phyloP scores from a whole-genome alignment of 53 echinoderm and acorn worm genomes.

The Crossaster papposus region DNA sequence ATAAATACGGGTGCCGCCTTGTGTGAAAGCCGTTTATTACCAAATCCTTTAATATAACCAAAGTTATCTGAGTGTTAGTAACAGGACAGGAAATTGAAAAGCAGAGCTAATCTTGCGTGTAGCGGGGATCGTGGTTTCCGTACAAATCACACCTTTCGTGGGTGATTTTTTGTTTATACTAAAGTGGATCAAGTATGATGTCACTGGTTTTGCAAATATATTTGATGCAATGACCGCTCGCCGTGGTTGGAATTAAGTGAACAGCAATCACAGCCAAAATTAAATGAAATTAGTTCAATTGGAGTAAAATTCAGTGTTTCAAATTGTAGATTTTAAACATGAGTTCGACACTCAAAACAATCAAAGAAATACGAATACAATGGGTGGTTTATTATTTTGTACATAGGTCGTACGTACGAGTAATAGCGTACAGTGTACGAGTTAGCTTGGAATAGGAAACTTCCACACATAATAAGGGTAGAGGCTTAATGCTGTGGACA shows the following conservation, averaged over 20 bases:
- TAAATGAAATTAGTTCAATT: too few species aligned
- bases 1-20: slow-evolving; percentile 14
- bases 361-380: too few species aligned
- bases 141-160: not conserved
- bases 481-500: too few species aligned
- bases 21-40: not conserved
- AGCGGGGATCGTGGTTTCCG: not conserved
- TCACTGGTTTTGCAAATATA: not conserved
- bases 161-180: not conserved
- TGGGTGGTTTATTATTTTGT: too few species aligned
- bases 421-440: too few species aligned
- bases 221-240: not conserved
- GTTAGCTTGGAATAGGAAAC: too few species aligned
- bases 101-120: not conserved
- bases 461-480: too few species aligned
- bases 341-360: not conserved
- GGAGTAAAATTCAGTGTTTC: too few species aligned
- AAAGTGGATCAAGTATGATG: not conserved
- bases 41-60: not conserved
- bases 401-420: too few species aligned
- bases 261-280: not conserved
- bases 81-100: not conserved
- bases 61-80: slow-evolving; percentile 2
- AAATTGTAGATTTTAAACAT: too few species aligned
- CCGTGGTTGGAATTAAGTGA: not conserved